Evolutionary conservation across 2,113 vertebrate species (phyloP).

Genomic region (Pardalotus punctatus): DNA sequence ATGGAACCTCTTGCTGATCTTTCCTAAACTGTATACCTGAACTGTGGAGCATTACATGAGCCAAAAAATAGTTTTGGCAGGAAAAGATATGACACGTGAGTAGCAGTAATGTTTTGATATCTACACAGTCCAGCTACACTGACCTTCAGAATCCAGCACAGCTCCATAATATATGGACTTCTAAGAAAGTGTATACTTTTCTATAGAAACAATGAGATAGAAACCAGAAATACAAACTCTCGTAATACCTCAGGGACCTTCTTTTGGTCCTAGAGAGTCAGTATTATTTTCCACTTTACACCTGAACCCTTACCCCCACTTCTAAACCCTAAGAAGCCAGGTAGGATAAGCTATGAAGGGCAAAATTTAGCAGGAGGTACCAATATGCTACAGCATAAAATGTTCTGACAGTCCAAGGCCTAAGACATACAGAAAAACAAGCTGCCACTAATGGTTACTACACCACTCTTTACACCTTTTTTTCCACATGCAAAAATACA

Average conservation of each 20-base stretch:
- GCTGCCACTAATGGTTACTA: neutral
- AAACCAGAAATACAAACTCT: neutral
- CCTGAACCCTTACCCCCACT: fast-evolving
- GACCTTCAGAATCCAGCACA: neutral
- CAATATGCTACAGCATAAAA: neutral
- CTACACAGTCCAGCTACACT: neutral
- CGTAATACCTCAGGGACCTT: neutral
- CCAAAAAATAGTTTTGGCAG: neutral
- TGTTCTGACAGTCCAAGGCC: neutral
- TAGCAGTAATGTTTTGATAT: neutral
- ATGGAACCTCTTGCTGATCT: neutral
- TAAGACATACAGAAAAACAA: neutral
- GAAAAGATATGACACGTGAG: neutral
- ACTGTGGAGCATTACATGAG: neutral
- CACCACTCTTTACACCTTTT: neutral
- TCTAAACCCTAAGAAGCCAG: neutral
- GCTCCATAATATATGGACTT: neutral
- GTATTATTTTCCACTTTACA: neutral
- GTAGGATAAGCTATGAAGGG: neutral
- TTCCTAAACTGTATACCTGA: neutral
- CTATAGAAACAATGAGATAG: neutral
- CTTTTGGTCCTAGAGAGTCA: neutral
- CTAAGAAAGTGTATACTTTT: neutral
- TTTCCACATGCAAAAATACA: neutral
- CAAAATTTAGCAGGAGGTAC: neutral